Percentiles rank a stretch among this genome's conserved stretches.
These are phyloP conservation scores for Rhagologus leucostigma DNA, from an alignment of 2,113 vertebrate genomes.

Conservation along the genomic window DNA sequence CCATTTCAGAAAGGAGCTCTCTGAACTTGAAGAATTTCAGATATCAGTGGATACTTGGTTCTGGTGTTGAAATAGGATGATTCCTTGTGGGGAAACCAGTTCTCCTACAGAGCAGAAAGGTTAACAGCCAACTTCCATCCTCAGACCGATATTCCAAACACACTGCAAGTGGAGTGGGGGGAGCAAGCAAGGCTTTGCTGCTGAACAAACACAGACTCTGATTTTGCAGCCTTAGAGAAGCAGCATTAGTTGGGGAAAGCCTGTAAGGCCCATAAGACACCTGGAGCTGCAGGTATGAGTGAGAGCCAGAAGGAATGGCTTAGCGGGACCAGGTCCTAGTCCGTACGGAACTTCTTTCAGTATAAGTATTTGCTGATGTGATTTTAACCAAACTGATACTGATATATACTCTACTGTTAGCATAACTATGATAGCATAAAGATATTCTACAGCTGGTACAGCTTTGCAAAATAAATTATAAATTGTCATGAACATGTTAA, in stretches of 20 bases:
- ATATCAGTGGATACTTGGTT: neutral
- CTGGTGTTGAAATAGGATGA: neutral
- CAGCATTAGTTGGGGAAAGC: neutral
- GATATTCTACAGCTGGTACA: neutral
- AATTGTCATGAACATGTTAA: neutral
- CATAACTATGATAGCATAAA: neutral
- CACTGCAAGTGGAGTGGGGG: neutral
- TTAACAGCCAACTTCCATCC: neutral
- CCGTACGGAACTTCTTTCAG: neutral
- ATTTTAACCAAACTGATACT: neutral
- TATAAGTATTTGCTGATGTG: neutral
- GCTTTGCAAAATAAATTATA: neutral
- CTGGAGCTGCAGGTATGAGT: neutral
- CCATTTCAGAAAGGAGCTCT: neutral
- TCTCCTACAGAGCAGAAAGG: neutral
- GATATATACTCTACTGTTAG: neutral
- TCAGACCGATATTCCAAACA: neutral
- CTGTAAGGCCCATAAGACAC: neutral
- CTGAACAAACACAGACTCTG: neutral
- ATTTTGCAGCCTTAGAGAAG: neutral
- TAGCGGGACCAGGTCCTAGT: neutral
- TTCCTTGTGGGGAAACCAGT: neutral
- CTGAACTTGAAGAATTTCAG: accelerated
- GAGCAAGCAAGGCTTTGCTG: neutral
- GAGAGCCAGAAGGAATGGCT: neutral